These are phyloP conservation scores for Tetramorium parvispinum DNA, from an alignment of 1,140 invertebrate genomes.

Conservation along the genomic window DNA sequence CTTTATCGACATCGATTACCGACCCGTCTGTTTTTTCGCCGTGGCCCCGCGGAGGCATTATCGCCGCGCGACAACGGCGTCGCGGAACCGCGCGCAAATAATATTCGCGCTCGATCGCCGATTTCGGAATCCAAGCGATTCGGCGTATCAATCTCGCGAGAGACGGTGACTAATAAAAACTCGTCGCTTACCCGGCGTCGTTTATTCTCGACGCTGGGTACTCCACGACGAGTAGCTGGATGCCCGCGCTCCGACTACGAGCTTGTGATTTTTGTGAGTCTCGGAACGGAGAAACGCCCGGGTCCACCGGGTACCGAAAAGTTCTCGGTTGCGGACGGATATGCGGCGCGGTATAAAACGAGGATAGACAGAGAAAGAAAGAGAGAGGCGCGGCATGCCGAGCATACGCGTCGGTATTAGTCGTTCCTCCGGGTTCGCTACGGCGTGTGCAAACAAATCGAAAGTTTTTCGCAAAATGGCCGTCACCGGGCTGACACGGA, in stretches of 20 bases:
- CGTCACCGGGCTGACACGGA: constrained; percentile 84
- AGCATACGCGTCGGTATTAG: constrained; percentile 83
- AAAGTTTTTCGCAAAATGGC: constrained; percentile 86
- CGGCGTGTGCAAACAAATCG: constrained; percentile 82
- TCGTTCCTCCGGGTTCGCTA: constrained; percentile 71
- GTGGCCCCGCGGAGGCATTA: constrained; percentile 38
- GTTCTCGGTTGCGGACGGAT: constrained; percentile 67
- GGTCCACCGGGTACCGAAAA: constrained; percentile 67
- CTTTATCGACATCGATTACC: constrained; percentile 73
- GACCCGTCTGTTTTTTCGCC: constrained; percentile 54
- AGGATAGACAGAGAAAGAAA: constrained; percentile 63
- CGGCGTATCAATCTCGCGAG: constrained; percentile 65
- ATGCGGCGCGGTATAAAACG: constrained; percentile 73
- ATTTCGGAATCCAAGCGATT: constrained; percentile 65
- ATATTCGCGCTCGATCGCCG: constrained; percentile 61
- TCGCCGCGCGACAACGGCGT: constrained; percentile 61
- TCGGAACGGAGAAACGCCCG: constrained; percentile 53
- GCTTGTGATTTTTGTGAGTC: constrained; percentile 65
- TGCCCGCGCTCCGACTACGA: constrained; percentile 4
- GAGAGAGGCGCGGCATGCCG: constrained; percentile 75
- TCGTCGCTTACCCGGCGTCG: constrained; percentile 20
- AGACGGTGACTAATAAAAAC: constrained; percentile 50
- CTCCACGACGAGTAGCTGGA: background rate
- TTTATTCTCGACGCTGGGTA: constrained; percentile 9
- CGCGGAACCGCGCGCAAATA: constrained; percentile 57